Evolutionary conservation across 2,113 vertebrate genomes (phyloP).

Genomic region (Anguilla rostrata): DNA sequence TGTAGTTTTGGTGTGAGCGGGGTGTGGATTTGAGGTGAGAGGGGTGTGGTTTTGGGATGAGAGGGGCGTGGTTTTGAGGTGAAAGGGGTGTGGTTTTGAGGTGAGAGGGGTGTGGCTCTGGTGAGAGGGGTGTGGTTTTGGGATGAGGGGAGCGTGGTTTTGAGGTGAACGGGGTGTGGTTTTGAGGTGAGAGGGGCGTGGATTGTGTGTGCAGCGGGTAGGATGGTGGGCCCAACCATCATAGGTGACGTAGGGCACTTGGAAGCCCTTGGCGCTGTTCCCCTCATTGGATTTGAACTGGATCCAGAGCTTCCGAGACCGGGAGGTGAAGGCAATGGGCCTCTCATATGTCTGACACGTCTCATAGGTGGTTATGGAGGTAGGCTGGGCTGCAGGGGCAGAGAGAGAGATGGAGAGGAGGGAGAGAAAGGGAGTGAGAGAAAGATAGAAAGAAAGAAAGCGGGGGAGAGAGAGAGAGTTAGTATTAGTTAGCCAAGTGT

Average conservation of each 20-base stretch:
- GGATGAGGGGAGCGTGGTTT: too few species aligned
- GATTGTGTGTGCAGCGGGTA: not conserved
- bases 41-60: too few species aligned
- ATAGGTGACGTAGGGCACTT: slow-evolving; percentile 90
- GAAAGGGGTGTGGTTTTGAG: too few species aligned
- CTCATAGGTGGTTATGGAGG: slow-evolving; percentile 91
- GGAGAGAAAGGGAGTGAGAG: not conserved
- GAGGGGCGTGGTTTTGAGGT: too few species aligned
- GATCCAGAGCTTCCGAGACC: slow-evolving; percentile 90
- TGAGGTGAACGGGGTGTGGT: too few species aligned
- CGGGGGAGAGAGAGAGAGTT: not conserved
- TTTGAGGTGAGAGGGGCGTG: too few species aligned
- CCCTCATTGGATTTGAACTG: slow-evolving; percentile 92
- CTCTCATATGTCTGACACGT: slow-evolving; percentile 91
- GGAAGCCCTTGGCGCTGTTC: slow-evolving; percentile 91
- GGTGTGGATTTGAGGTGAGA: too few species aligned
- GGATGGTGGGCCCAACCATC: slow-evolving; percentile 71
- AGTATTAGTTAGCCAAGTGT: too few species aligned
- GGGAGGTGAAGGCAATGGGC: slow-evolving; percentile 90
- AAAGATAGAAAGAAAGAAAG: not conserved
- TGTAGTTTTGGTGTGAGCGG: too few species aligned
- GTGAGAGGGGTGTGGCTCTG: too few species aligned
- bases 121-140: too few species aligned
- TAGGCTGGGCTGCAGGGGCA: slow-evolving; percentile 75
- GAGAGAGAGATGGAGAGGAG: not conserved